phyloP scores from a whole-genome alignment of 2,797 vertebrate genomes.

The Rhinella marina region DNA sequence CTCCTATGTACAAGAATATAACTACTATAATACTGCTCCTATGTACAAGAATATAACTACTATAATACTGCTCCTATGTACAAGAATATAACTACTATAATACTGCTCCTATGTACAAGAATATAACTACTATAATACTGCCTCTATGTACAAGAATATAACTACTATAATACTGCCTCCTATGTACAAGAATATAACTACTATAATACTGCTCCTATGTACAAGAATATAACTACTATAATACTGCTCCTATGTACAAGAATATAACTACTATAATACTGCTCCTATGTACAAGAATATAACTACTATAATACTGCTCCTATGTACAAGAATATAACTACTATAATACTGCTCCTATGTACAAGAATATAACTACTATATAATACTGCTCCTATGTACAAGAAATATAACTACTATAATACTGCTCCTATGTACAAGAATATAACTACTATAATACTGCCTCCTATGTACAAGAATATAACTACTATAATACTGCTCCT shows the following conservation, averaged over 20 bases:
- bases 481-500: background rate
- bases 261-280: background rate
- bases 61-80: background rate
- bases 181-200: background rate
- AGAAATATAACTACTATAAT: background rate
- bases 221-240: conserved; percentile 1
- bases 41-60: conserved; percentile 11
- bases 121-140: conserved; percentile 2
- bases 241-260: background rate
- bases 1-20: background rate
- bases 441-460: conserved; percentile 1
- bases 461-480: background rate
- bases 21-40: conserved; percentile 1
- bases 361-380: conserved; percentile 6
- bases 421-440: background rate
- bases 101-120: background rate
- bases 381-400: background rate
- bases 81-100: conserved; percentile 25
- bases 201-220: background rate
- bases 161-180: background rate
- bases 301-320: conserved; percentile 1
- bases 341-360: background rate
- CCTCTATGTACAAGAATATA: background rate
- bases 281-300: background rate
- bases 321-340: conserved; percentile 5